These are phyloP conservation scores for Protobothrops flavoviridis DNA, from an alignment of 2,113 vertebrate genomes.

Conservation along the genomic window DNA sequence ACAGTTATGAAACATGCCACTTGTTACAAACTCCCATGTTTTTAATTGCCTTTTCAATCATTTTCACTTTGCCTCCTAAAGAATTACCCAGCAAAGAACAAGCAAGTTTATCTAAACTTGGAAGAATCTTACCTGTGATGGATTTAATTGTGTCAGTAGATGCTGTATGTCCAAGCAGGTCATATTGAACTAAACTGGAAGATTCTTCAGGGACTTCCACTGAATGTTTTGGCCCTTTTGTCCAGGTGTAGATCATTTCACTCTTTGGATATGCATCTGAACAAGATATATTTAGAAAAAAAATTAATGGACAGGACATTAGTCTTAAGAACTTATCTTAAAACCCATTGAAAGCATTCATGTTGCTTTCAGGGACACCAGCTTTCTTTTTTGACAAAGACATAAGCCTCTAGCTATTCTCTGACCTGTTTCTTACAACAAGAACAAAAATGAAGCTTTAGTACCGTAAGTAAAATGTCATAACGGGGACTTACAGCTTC, in stretches of 20 bases:
- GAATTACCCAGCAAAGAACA: slow-evolving; percentile 9
- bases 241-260: slow-evolving; percentile 99
- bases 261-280: slow-evolving; percentile 97
- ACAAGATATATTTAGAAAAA: slow-evolving; percentile 53
- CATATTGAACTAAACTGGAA: slow-evolving; percentile 97
- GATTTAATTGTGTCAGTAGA: slow-evolving; percentile 96
- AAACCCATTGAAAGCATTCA: slow-evolving; percentile 3
- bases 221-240: slow-evolving; percentile 93
- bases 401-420: neutral
- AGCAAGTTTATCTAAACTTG: slow-evolving; percentile 43
- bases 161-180: slow-evolving; percentile 94
- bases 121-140: slow-evolving; percentile 85
- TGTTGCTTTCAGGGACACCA: neutral
- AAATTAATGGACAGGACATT: slow-evolving; percentile 13
- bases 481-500: slow-evolving; percentile 91
- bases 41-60: slow-evolving; percentile 60
- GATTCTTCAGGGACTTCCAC: slow-evolving; percentile 97
- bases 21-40: slow-evolving; percentile 40
- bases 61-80: slow-evolving; percentile 50
- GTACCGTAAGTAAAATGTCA: neutral
- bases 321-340: neutral
- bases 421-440: neutral
- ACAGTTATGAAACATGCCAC: neutral
- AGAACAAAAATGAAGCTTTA: neutral
- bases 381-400: neutral